phyloP scores from a whole-genome alignment of 1,140 invertebrate species.

The Pygmarrhopalites habei region DNA sequence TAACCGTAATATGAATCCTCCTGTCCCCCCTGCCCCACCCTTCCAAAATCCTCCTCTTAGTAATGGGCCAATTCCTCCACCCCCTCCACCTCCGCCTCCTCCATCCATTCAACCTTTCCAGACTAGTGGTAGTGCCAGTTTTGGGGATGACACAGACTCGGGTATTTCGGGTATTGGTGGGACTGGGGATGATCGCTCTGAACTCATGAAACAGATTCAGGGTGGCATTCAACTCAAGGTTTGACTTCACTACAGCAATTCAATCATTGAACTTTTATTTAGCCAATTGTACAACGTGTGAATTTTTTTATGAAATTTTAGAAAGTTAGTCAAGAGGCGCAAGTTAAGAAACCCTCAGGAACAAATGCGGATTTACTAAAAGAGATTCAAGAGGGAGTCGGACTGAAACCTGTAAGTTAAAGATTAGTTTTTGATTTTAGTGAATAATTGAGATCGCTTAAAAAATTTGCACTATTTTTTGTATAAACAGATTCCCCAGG shows the following conservation, averaged over 20 bases:
- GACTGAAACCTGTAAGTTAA: constrained; percentile 58
- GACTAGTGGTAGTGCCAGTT: not conserved
- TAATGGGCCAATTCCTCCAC: constrained; percentile 14
- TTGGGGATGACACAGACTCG: constrained; percentile 11
- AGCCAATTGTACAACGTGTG: not conserved
- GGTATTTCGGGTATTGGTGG: too few relatives aligned
- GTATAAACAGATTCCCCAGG: constrained; percentile 26
- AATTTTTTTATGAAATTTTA: constrained; percentile 33
- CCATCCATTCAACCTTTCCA: constrained; percentile 32
- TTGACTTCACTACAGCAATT: constrained; percentile 13
- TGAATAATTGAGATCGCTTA: not conserved
- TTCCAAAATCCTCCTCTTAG: not conserved
- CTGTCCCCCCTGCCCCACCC: constrained; percentile 4
- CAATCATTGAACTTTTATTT: not conserved
- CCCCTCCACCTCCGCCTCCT: constrained; percentile 31
- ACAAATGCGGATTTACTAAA: constrained; percentile 63
- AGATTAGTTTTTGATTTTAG: not conserved
- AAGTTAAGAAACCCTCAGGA: constrained; percentile 11
- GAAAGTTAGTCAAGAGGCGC: constrained; percentile 41
- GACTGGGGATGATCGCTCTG: constrained; percentile 54
- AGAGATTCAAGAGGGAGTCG: constrained; percentile 69
- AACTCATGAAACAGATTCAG: constrained; percentile 70
- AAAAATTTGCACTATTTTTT: not conserved
- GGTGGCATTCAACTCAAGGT: constrained; percentile 59
- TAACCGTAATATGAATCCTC: not conserved